These are phyloP conservation scores for Stegastes partitus DNA, from an alignment of 2,113 vertebrate genomes.

Conservation along the genomic window DNA sequence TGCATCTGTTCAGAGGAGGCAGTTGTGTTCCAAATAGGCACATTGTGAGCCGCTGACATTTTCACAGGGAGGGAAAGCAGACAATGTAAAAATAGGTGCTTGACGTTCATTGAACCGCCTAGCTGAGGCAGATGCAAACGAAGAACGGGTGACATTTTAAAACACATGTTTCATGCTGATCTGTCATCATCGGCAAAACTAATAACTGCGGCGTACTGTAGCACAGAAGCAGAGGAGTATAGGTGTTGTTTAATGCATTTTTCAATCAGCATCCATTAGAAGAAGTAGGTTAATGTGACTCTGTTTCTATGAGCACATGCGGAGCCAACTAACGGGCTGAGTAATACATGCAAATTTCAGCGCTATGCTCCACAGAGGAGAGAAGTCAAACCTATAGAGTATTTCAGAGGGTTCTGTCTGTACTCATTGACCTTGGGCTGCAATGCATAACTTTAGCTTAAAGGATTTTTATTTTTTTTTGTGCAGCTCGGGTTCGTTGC, in stretches of 20 bases:
- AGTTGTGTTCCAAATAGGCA: slow-evolving; percentile 68
- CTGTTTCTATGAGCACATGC: neutral
- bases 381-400: neutral
- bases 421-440: neutral
- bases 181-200: slow-evolving; percentile 40
- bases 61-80: slow-evolving; percentile 71
- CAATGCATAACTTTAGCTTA: neutral
- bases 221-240: neutral
- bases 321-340: neutral
- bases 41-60: slow-evolving; percentile 78
- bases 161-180: slow-evolving; percentile 51
- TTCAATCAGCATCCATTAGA: slow-evolving; percentile 3
- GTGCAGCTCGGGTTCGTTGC: too few relatives aligned
- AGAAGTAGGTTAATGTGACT: neutral
- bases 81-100: slow-evolving; percentile 75
- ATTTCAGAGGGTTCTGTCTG: neutral
- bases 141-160: slow-evolving; percentile 79
- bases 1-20: slow-evolving; percentile 79
- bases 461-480: too few relatives aligned
- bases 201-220: slow-evolving; percentile 6
- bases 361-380: too few relatives aligned
- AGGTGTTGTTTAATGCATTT: slow-evolving; percentile 3
- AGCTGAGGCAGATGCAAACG: slow-evolving; percentile 63
- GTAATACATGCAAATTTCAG: too few relatives aligned
- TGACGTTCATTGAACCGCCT: slow-evolving; percentile 67